Conservation (phyloP, 2,113 vertebrate species). For the Charadrius vociferus region DNA sequence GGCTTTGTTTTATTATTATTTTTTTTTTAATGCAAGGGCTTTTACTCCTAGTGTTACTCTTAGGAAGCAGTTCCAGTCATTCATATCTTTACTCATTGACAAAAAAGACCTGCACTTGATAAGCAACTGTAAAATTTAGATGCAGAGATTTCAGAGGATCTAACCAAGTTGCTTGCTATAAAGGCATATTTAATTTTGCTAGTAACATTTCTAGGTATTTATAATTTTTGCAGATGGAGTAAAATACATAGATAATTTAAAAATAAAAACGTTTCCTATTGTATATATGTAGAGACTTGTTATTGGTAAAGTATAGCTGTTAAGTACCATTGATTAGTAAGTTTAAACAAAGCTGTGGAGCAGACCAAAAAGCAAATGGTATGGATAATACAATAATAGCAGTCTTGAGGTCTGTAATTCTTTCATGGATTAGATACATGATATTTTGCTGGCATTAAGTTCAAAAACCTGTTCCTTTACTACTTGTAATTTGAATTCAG, state of each 20-base stretch:
- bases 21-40: background rate
- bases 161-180: background rate
- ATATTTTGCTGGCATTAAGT: slow-evolving; percentile 69
- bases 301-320: background rate
- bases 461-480: slow-evolving; percentile 66
- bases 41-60: background rate
- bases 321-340: slow-evolving; percentile 10
- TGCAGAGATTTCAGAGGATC: background rate
- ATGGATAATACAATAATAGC: slow-evolving; percentile 69
- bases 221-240: background rate
- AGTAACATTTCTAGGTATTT: background rate
- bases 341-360: slow-evolving; percentile 35
- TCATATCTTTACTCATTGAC: background rate
- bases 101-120: background rate
- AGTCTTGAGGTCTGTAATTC: slow-evolving; percentile 62
- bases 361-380: slow-evolving; percentile 43
- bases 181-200: background rate
- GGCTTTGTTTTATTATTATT: background rate
- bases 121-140: background rate
- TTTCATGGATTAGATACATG: slow-evolving; percentile 69
- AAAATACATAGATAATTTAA: background rate
- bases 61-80: background rate
- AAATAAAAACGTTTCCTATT: background rate
- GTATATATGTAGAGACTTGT: background rate
- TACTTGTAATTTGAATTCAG: slow-evolving; percentile 69